These are phyloP conservation scores for Furcula furcula DNA, from an alignment of 2,888 invertebrate species.

Conservation along the genomic window DNA sequence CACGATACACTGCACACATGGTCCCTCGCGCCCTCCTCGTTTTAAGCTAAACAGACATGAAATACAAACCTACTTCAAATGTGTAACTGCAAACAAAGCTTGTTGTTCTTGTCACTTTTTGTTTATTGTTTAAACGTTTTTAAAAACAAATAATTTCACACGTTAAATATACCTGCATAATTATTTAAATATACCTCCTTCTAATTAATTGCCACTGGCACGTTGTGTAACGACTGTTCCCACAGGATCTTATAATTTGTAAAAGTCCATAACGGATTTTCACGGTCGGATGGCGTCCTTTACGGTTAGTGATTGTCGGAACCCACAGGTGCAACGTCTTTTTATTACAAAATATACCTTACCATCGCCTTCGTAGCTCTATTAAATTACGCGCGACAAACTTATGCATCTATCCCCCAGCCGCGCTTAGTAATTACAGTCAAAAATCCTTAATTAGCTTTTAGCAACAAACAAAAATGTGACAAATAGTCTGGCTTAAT, in stretches of 20 bases:
- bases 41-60: slow-evolving; percentile 19
- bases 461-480: background rate
- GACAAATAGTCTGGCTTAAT: too few species aligned
- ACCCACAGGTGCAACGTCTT: slow-evolving; percentile 50
- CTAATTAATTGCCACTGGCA: background rate
- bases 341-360: slow-evolving; percentile 10
- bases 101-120: slow-evolving; percentile 13
- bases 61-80: slow-evolving; percentile 16
- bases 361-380: too few species aligned
- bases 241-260: slow-evolving; percentile 21
- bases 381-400: too few species aligned
- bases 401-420: too few species aligned
- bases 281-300: slow-evolving; percentile 62
- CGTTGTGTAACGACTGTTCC: slow-evolving; percentile 22
- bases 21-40: slow-evolving; percentile 21
- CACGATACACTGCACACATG: slow-evolving; percentile 37
- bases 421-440: background rate
- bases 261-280: slow-evolving; percentile 67
- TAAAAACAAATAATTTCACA: background rate
- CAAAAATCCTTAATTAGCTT: background rate
- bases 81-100: slow-evolving; percentile 15
- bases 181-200: background rate
- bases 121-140: slow-evolving; percentile 1
- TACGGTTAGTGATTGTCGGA: slow-evolving; percentile 53
- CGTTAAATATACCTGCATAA: background rate